phyloP scores from a whole-genome alignment of 1,140 invertebrate species.

The Galendromus occidentalis region DNA sequence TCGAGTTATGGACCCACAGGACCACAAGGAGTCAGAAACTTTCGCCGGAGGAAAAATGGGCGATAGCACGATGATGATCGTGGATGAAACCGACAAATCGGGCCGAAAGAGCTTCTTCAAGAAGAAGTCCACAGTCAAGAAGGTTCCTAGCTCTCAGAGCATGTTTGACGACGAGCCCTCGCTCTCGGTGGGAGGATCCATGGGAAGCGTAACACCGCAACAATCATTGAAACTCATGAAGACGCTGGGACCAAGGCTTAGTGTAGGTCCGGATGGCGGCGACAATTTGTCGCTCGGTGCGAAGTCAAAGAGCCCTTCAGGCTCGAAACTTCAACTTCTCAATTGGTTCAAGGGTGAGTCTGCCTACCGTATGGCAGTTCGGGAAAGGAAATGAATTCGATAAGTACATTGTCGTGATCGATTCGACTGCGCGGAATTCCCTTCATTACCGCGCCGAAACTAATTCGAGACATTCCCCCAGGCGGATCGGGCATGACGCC shows the following conservation, averaged over 20 bases:
- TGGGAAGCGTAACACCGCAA: slow-evolving; percentile 8
- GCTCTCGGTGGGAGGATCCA: slow-evolving; percentile 30
- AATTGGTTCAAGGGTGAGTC: slow-evolving; percentile 5
- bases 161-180: slow-evolving; percentile 30
- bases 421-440: too few relatives aligned
- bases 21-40: slow-evolving; percentile 2
- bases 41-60: slow-evolving; percentile 2
- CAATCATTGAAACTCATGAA: slow-evolving; percentile 9
- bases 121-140: slow-evolving; percentile 42
- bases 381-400: too few relatives aligned
- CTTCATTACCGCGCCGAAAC: slow-evolving; percentile 21
- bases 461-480: slow-evolving; percentile 14
- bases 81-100: slow-evolving; percentile 22
- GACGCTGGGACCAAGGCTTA: slow-evolving; percentile 1
- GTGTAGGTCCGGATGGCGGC: slow-evolving; percentile 1
- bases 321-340: slow-evolving; percentile 6
- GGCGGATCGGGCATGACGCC: slow-evolving; percentile 10
- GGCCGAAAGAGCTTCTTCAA: slow-evolving; percentile 52
- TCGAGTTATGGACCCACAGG: slow-evolving; percentile 8
- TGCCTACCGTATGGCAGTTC: too few relatives aligned
- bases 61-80: slow-evolving; percentile 20
- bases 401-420: too few relatives aligned
- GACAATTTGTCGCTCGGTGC: slow-evolving; percentile 10
- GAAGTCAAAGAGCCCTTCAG: background rate
- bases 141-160: slow-evolving; percentile 21